Conservation (phyloP, 2,113 vertebrate genomes). For the Chionodraco myersi region DNA sequence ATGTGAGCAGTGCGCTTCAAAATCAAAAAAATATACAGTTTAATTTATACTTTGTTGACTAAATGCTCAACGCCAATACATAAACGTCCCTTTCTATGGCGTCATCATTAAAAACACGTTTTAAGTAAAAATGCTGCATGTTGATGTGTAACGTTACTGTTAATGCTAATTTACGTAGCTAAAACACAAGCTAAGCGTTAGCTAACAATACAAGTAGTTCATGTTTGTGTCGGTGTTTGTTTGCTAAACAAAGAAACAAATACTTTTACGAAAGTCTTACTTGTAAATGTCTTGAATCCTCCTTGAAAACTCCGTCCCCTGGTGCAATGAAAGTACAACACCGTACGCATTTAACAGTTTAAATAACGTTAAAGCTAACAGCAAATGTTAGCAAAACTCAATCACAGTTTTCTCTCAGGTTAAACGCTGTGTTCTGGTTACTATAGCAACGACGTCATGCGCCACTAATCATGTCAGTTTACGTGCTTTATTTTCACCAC, state of each 20-base stretch:
- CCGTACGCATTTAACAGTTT: not conserved
- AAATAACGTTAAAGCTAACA: not conserved
- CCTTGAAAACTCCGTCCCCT: not conserved
- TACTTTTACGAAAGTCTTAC: not conserved
- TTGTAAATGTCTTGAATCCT: slow-evolving; percentile 2
- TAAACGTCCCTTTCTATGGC: not conserved
- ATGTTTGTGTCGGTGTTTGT: not conserved
- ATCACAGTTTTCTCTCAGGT: slow-evolving; percentile 40
- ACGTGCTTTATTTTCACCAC: not conserved
- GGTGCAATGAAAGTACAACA: not conserved
- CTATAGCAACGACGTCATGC: slow-evolving; percentile 44
- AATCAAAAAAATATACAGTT: not conserved
- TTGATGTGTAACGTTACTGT: too few species aligned
- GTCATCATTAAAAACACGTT: not conserved
- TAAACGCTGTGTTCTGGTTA: slow-evolving; percentile 44
- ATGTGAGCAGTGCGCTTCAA: not conserved
- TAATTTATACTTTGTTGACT: too few species aligned
- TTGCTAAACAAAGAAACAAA: not conserved
- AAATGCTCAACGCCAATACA: too few species aligned
- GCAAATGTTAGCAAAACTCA: slow-evolving; percentile 6
- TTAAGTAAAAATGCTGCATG: not conserved
- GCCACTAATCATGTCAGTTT: not conserved
- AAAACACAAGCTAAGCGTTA: not conserved
- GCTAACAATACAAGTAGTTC: not conserved
- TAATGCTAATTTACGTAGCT: not conserved